A percentile compares a stretch with the other conserved stretches of the same genome.
These are phyloP conservation scores for Drosophila jambulina DNA, from an alignment of 1,140 invertebrate genomes.

Conservation along the genomic window DNA sequence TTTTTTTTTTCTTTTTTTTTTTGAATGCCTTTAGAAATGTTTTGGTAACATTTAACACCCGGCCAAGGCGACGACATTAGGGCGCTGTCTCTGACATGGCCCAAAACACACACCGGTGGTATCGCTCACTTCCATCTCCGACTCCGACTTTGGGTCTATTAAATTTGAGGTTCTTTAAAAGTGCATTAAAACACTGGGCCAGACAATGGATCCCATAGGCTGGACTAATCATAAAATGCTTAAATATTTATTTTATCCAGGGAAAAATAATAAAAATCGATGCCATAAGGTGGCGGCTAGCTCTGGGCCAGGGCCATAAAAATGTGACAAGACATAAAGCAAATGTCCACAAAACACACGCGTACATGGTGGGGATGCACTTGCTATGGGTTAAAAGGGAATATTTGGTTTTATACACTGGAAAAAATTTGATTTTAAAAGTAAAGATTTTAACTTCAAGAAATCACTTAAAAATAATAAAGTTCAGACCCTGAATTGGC, in stretches of 20 bases:
- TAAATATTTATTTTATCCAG: constrained; percentile 79
- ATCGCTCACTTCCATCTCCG: constrained; percentile 34
- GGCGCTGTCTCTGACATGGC: constrained; percentile 34
- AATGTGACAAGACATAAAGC: constrained; percentile 79
- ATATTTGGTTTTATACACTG: constrained; percentile 1
- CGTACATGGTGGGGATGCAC: constrained; percentile 26
- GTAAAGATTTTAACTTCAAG: no score
- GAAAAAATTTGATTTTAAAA: neutral
- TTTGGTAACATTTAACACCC: constrained; percentile 82
- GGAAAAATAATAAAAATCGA: constrained; percentile 78
- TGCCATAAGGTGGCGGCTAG: constrained; percentile 64
- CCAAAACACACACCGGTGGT: neutral
- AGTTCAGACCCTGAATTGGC: no score
- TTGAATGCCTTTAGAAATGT: constrained; percentile 58
- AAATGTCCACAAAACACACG: constrained; percentile 57
- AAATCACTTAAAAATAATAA: no score
- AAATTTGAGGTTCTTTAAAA: constrained; percentile 77
- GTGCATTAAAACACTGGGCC: constrained; percentile 69
- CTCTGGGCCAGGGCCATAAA: constrained; percentile 54
- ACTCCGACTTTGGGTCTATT: constrained; percentile 55
- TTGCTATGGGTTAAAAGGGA: constrained; percentile 51
- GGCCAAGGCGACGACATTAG: constrained; percentile 41
- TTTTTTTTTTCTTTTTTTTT: constrained; percentile 59
- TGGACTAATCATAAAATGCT: constrained; percentile 67
- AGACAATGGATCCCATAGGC: constrained; percentile 29